These are phyloP conservation scores for Horisme vitalbata DNA, from an alignment of 2,888 invertebrate genomes.

Conservation along the genomic window DNA sequence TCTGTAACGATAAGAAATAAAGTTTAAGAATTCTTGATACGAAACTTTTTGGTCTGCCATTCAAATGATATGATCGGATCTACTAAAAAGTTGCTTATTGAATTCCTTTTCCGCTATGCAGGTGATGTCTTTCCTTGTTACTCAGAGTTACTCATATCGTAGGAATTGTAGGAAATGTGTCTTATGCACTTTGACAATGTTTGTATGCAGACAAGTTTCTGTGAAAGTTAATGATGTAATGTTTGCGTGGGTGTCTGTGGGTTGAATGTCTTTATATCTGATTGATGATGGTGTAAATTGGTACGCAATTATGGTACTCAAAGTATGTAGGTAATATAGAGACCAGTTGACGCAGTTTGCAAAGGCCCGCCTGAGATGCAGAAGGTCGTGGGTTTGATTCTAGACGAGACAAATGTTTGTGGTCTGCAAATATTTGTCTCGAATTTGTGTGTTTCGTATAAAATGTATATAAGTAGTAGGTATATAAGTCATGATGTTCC, in stretches of 20 bases:
- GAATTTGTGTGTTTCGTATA: no score
- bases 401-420: no score
- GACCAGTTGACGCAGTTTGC: no score
- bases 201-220: constrained; percentile 20
- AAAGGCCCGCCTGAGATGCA: no score
- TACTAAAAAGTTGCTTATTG: not conserved
- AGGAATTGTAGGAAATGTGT: constrained; percentile 14
- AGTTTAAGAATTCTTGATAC: no score
- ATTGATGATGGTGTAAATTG: constrained; percentile 9
- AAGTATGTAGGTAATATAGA: not conserved
- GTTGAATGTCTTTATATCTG: constrained; percentile 6
- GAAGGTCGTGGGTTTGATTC: no score
- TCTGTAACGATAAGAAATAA: no score
- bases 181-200: constrained; percentile 28
- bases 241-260: constrained; percentile 10
- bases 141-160: constrained; percentile 4
- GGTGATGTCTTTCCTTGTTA: constrained; percentile 1
- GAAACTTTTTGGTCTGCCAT: no score
- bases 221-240: constrained; percentile 24
- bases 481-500: no score
- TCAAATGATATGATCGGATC: no score
- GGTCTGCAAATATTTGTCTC: no score
- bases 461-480: no score
- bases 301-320: not conserved
- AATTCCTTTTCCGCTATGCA: not conserved